These are phyloP conservation scores for Furcula furcula DNA, from an alignment of 2,888 invertebrate species.

Conservation along the genomic window DNA sequence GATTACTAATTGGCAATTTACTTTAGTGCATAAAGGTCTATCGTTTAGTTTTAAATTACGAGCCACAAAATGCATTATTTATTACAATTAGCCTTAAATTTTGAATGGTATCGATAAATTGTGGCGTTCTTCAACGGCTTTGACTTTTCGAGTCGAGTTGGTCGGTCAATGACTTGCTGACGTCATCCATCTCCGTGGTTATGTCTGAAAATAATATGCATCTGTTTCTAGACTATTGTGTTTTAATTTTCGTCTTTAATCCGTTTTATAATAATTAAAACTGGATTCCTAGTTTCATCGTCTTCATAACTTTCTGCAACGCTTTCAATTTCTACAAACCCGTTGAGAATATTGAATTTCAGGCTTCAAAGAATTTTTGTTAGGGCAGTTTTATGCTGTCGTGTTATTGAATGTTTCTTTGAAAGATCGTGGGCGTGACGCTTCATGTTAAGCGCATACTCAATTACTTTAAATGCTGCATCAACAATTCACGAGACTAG, in stretches of 20 bases:
- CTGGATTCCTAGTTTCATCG: too few relatives aligned
- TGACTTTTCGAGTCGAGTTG: conserved; percentile 3
- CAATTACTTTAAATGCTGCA: conserved; percentile 2
- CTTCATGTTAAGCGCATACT: conserved; percentile 4
- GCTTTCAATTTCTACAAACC: too few relatives aligned
- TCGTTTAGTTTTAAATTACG: background rate
- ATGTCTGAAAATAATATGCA: conserved; percentile 13
- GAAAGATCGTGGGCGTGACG: background rate
- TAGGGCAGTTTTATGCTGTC: too few relatives aligned
- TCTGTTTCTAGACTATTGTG: conserved; percentile 6
- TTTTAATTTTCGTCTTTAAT: too few relatives aligned
- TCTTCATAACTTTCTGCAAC: too few relatives aligned
- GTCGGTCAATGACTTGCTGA: conserved; percentile 27
- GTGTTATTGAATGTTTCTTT: too few relatives aligned
- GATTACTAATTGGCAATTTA: too few relatives aligned
- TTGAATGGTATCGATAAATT: background rate
- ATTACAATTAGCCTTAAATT: background rate
- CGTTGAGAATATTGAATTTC: too few relatives aligned
- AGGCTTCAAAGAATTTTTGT: too few relatives aligned
- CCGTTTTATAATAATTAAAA: too few relatives aligned
- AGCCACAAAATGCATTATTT: background rate
- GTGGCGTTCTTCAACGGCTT: conserved; percentile 1
- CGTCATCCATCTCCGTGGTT: conserved; percentile 16
- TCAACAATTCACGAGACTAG: conserved; percentile 29
- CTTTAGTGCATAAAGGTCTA: too few relatives aligned